phyloP scores from a whole-genome alignment of 2,797 vertebrate species.

The Zenarchopterus dispar region DNA sequence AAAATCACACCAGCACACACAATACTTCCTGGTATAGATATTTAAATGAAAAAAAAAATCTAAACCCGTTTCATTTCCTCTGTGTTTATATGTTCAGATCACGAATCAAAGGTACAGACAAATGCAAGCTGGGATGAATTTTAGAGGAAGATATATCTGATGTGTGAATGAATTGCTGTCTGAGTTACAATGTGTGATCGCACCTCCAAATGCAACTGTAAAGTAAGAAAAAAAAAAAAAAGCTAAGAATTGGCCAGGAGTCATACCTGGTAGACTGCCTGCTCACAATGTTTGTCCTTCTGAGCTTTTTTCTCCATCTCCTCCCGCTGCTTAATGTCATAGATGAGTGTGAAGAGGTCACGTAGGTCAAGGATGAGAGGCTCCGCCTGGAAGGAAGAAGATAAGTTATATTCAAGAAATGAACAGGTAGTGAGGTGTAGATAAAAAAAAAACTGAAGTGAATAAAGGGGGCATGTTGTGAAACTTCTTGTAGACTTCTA shows the following conservation, averaged over 20 bases:
- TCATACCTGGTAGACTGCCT: slow-evolving; percentile 96
- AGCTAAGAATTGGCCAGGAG: not conserved
- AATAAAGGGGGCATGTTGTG: not conserved
- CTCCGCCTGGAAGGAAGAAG: slow-evolving; percentile 85
- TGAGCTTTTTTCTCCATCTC: slow-evolving; percentile 97
- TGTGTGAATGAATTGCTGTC: slow-evolving; percentile 45
- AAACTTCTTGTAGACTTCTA: too few species aligned
- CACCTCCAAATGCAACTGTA: slow-evolving; percentile 19
- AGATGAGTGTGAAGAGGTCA: slow-evolving; percentile 98
- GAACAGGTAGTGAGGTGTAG: not conserved
- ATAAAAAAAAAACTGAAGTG: too few species aligned
- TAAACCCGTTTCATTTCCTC: slow-evolving; percentile 29
- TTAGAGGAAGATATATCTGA: slow-evolving; percentile 4
- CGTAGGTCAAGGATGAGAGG: slow-evolving; percentile 96
- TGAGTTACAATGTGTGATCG: slow-evolving; percentile 45
- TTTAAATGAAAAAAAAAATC: not conserved
- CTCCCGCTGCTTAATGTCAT: slow-evolving; percentile 97
- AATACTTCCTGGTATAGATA: slow-evolving; percentile 7
- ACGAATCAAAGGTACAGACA: slow-evolving; percentile 25
- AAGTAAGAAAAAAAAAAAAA: slow-evolving; percentile 46
- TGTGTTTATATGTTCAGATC: slow-evolving; percentile 31
- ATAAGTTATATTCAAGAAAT: not conserved
- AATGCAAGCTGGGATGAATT: slow-evolving; percentile 9
- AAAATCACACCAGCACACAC: slow-evolving; percentile 2
- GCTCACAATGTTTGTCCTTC: slow-evolving; percentile 98